These are phyloP conservation scores for Zaprionus inermis DNA, from an alignment of 1,140 invertebrate genomes.

Conservation along the genomic window DNA sequence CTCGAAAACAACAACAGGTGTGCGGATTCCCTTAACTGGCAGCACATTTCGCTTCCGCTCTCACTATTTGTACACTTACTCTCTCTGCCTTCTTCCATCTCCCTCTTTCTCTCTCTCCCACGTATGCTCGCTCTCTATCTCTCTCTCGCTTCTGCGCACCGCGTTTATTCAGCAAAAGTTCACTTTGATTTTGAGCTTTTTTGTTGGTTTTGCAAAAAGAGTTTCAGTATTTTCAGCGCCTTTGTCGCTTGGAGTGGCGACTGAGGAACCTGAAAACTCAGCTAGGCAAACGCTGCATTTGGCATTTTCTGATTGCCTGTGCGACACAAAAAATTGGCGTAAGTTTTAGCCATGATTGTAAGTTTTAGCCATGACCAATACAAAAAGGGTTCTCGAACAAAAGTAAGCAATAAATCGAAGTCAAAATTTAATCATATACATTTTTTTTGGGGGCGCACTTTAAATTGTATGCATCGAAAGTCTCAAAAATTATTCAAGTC, in stretches of 20 bases:
- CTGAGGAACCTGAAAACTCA: slow-evolving; percentile 52
- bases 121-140: slow-evolving; percentile 9
- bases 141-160: slow-evolving; percentile 61
- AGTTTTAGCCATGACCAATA: too few relatives aligned
- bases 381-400: neutral
- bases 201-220: slow-evolving; percentile 34
- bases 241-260: slow-evolving; percentile 72
- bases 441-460: too few relatives aligned
- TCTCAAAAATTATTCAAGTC: neutral
- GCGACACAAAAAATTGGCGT: slow-evolving; percentile 44
- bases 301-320: slow-evolving; percentile 68
- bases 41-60: neutral
- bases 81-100: neutral
- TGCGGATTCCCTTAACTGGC: slow-evolving; percentile 16
- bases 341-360: slow-evolving; percentile 12
- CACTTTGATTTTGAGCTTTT: slow-evolving; percentile 26
- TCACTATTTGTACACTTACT: neutral
- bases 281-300: slow-evolving; percentile 51
- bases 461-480: too few relatives aligned
- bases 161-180: slow-evolving; percentile 64
- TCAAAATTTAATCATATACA: neutral
- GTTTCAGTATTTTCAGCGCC: slow-evolving; percentile 71
- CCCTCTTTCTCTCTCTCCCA: neutral
- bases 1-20: slow-evolving; percentile 66
- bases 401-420: neutral